These are phyloP conservation scores for Lycophotia porphyrea DNA, from an alignment of 2,888 invertebrate species.

Conservation along the genomic window DNA sequence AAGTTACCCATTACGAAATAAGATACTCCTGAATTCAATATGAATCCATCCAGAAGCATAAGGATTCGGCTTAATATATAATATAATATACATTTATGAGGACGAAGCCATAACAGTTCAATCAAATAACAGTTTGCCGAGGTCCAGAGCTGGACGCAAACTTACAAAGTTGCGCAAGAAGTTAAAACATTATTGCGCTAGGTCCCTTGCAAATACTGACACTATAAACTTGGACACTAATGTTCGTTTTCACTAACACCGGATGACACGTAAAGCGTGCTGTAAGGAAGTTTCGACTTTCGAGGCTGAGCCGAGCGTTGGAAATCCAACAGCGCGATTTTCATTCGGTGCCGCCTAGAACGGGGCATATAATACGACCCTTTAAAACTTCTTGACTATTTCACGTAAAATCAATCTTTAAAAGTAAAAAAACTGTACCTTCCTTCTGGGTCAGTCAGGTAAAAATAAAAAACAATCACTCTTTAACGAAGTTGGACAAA, in stretches of 20 bases:
- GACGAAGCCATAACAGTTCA: conserved; percentile 1
- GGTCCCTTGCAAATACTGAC: conserved; percentile 1
- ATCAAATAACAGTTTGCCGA: conserved; percentile 23
- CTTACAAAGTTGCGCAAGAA: conserved; percentile 3
- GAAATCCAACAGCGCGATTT: background rate
- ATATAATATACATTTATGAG: conserved; percentile 9
- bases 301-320: background rate
- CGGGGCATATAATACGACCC: background rate
- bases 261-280: background rate
- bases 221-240: background rate
- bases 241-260: background rate
- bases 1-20: background rate
- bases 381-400: background rate
- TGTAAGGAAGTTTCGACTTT: background rate
- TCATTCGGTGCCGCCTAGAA: background rate
- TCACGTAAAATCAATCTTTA: background rate
- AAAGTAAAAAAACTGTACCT: background rate
- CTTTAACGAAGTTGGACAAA: conserved; percentile 11
- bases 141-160: background rate
- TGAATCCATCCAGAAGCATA: conserved; percentile 7
- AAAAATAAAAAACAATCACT: conserved; percentile 1
- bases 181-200: background rate
- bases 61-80: conserved; percentile 18
- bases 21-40: conserved; percentile 12
- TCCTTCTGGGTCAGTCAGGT: background rate